phyloP scores from a whole-genome alignment of 2,113 vertebrate genomes.

The Hydropotes inermis region DNA sequence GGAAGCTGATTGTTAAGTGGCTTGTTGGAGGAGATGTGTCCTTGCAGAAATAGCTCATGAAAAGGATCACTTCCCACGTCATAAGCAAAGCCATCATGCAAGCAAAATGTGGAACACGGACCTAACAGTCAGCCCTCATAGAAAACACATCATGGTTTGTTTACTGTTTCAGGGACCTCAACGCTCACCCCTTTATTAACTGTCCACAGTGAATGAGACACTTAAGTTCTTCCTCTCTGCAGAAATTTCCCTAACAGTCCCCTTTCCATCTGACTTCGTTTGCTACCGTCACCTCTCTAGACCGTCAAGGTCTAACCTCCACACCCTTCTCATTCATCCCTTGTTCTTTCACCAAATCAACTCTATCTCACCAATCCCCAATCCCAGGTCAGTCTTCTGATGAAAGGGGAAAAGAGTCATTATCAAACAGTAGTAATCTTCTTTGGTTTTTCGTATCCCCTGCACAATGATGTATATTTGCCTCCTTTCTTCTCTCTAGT shows the following conservation, averaged over 20 bases:
- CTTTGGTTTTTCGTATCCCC: background rate
- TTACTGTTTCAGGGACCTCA: background rate
- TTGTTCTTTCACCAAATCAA: too few species aligned
- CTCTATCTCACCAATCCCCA: background rate
- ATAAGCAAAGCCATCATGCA: background rate
- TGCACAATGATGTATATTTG: background rate
- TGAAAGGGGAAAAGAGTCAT: background rate
- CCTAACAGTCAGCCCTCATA: accelerated
- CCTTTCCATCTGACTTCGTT: background rate
- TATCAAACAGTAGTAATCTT: background rate
- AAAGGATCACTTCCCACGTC: accelerated
- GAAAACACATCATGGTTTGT: background rate
- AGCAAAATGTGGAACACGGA: background rate
- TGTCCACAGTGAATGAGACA: accelerated
- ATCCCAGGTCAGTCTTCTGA: background rate
- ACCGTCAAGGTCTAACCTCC: accelerated
- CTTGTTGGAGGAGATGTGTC: background rate
- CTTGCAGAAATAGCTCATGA: background rate
- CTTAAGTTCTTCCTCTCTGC: background rate
- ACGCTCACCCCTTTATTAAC: accelerated
- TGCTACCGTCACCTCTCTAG: accelerated
- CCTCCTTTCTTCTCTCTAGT: accelerated
- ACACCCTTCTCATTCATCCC: accelerated
- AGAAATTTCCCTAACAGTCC: background rate
- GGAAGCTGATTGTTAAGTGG: background rate